Conservation (phyloP, 2,888 invertebrate genomes). For the Gymnosoma rotundatum region DNA sequence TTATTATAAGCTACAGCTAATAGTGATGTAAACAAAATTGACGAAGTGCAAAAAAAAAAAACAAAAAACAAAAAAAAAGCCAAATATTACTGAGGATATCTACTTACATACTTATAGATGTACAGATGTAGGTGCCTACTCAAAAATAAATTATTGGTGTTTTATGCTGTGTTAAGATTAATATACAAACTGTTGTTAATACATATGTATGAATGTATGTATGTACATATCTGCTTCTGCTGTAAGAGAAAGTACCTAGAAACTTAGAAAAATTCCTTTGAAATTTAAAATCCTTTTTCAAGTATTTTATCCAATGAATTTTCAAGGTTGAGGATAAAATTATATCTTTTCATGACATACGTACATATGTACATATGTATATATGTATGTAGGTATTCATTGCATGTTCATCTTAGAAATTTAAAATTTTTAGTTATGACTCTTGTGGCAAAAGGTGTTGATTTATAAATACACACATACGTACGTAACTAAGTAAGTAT, state of each 20-base stretch:
- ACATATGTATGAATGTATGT: background rate
- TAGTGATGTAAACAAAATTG: conserved; percentile 48
- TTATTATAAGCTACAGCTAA: conserved; percentile 2
- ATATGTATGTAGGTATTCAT: no score
- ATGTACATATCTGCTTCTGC: background rate
- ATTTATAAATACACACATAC: no score
- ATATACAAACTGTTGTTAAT: background rate
- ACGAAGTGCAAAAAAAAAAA: conserved; percentile 40
- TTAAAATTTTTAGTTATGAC: no score
- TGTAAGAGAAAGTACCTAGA: no score
- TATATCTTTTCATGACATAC: no score
- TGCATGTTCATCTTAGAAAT: no score
- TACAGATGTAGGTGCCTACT: background rate
- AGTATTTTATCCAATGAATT: no score
- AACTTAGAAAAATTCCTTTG: no score
- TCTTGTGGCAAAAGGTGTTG: no score
- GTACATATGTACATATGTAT: no score
- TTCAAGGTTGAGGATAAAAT: no score
- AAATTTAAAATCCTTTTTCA: no score
- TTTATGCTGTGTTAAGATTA: background rate
- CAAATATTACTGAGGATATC: conserved; percentile 10
- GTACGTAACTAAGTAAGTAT: background rate
- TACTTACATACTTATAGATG: background rate
- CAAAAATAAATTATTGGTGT: background rate
- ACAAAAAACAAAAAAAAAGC: conserved; percentile 61